These are phyloP conservation scores for Muscidifurax raptorellus DNA, from an alignment of 1,140 invertebrate species.

Conservation along the genomic window DNA sequence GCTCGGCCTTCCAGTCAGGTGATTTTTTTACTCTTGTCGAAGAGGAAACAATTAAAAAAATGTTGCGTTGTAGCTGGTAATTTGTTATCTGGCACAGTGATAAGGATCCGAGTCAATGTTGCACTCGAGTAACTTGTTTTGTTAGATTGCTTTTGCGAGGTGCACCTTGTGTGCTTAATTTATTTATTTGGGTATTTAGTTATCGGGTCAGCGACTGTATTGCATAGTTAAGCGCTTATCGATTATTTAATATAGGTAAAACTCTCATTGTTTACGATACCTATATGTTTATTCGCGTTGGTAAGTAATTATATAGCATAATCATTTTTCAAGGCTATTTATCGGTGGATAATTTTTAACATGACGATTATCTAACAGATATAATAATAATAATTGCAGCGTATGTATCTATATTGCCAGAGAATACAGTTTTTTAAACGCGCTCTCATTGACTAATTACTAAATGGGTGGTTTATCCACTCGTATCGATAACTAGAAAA, in stretches of 20 bases:
- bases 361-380: not conserved
- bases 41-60: no score
- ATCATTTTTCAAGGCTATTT: not conserved
- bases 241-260: not conserved
- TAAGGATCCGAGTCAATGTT: not conserved
- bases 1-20: constrained; percentile 79
- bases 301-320: not conserved
- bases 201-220: not conserved
- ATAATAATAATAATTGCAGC: not conserved
- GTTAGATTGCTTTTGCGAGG: not conserved
- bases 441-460: no score
- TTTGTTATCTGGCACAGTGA: not conserved
- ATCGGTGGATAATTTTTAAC: not conserved
- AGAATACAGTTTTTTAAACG: not conserved
- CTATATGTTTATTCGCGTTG: not conserved
- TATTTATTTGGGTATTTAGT: not conserved
- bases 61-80: no score
- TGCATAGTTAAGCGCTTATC: not conserved
- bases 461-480: no score
- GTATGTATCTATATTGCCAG: not conserved
- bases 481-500: no score
- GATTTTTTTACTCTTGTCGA: not conserved
- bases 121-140: not conserved
- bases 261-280: not conserved
- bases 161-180: no score